These are phyloP conservation scores for Tachina fera DNA, from an alignment of 2,888 invertebrate species.

Conservation along the genomic window DNA sequence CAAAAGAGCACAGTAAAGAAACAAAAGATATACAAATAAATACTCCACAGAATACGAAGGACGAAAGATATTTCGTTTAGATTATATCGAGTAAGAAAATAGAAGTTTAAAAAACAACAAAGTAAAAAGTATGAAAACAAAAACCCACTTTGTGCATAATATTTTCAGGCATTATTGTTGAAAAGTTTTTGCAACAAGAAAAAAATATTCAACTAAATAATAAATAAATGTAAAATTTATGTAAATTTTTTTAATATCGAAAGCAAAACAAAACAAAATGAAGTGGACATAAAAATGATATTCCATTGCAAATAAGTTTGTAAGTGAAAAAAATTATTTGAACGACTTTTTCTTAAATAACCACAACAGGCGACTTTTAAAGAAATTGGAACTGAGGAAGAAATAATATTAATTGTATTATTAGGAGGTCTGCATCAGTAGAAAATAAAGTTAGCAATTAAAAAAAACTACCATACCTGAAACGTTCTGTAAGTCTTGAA, in stretches of 20 bases:
- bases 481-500: too few species aligned
- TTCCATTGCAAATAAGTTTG: background rate
- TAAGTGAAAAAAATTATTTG: background rate
- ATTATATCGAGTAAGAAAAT: constrained; percentile 29
- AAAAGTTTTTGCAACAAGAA: constrained; percentile 57
- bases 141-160: constrained; percentile 56
- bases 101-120: background rate
- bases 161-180: constrained; percentile 56
- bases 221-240: constrained; percentile 49
- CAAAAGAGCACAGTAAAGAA: constrained; percentile 17
- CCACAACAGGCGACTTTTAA: background rate
- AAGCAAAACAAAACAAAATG: constrained; percentile 24
- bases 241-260: constrained; percentile 32
- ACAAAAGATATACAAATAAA: constrained; percentile 31
- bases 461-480: too few species aligned
- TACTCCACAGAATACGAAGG: constrained; percentile 34
- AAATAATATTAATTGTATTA: background rate
- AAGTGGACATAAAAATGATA: constrained; percentile 17
- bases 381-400: background rate
- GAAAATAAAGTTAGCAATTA: background rate
- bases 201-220: constrained; percentile 35
- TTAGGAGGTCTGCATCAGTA: background rate
- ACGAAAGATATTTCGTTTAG: constrained; percentile 46
- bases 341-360: constrained; percentile 34
- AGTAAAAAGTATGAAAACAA: constrained; percentile 40